Evolutionary conservation across 2,888 invertebrate species (phyloP).

Genomic region (Incurvaria masculella): DNA sequence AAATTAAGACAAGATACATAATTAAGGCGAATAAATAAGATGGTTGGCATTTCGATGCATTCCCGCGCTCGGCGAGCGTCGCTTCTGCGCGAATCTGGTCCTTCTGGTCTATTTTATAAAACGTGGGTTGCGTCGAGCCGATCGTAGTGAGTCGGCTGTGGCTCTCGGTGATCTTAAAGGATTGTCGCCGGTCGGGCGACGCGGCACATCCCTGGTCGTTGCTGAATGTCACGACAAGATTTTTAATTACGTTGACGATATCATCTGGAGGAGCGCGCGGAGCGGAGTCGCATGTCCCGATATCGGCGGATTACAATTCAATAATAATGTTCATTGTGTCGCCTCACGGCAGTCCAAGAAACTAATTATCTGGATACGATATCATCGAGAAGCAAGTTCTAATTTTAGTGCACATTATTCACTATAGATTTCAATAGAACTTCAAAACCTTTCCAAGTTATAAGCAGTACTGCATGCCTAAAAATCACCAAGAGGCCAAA

Average conservation of each 20-base stretch:
- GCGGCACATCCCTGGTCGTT: too few relatives aligned
- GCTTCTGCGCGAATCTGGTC: constrained; percentile 33
- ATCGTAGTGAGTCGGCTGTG: constrained; percentile 25
- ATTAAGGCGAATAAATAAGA: constrained; percentile 58
- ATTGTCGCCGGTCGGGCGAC: constrained; percentile 30
- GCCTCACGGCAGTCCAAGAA: not conserved
- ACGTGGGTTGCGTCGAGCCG: constrained; percentile 46
- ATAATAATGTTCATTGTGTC: constrained; percentile 22
- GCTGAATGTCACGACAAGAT: constrained; percentile 58
- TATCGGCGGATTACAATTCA: constrained; percentile 48
- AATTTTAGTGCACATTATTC: too few relatives aligned
- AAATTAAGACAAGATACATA: constrained; percentile 60
- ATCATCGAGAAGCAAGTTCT: too few relatives aligned
- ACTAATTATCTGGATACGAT: too few relatives aligned
- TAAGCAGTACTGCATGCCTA: too few relatives aligned
- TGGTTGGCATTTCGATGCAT: constrained; percentile 57
- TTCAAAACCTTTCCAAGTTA: too few relatives aligned
- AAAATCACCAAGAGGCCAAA: too few relatives aligned
- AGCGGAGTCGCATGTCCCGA: constrained; percentile 35
- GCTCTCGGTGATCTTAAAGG: constrained; percentile 53
- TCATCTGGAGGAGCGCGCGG: too few relatives aligned
- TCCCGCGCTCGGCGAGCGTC: constrained; percentile 51
- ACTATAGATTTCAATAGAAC: too few relatives aligned
- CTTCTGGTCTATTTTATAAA: constrained; percentile 51
- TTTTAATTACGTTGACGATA: constrained; percentile 55